A percentile compares a stretch with the other conserved stretches of the same genome.
Evolutionary conservation across 2,113 vertebrate species (phyloP).

Genomic region (Ammodytes marinus): DNA sequence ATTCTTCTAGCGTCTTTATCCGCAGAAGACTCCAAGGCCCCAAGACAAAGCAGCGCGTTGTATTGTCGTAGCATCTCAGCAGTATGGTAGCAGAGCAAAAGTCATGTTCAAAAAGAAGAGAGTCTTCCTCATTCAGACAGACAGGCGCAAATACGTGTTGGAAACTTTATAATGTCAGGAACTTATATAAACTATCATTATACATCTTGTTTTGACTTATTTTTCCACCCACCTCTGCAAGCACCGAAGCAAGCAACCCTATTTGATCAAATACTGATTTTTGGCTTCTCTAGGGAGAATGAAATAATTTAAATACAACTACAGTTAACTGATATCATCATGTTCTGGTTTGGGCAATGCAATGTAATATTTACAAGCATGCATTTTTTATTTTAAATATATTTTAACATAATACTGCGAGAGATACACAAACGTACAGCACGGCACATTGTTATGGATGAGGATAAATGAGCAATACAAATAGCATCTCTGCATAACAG

Average conservation of each 20-base stretch:
- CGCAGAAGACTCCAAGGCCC: slow-evolving; percentile 31
- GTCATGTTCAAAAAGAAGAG: slow-evolving; percentile 48
- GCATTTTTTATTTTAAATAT: not conserved
- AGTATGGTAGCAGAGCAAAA: slow-evolving; percentile 52
- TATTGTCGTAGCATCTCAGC: slow-evolving; percentile 9
- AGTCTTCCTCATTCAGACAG: slow-evolving; percentile 52
- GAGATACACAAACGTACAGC: slow-evolving; percentile 6
- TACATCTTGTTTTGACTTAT: not conserved
- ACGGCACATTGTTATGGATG: slow-evolving; percentile 3
- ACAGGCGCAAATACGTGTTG: slow-evolving; percentile 37
- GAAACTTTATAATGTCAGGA: slow-evolving; percentile 33
- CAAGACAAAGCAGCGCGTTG: slow-evolving; percentile 45
- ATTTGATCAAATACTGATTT: slow-evolving; percentile 50
- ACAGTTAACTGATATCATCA: not conserved
- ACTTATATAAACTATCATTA: slow-evolving; percentile 1
- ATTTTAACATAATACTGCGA: not conserved
- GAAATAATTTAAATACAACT: slow-evolving; percentile 6
- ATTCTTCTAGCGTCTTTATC: slow-evolving; percentile 58
- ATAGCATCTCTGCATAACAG: slow-evolving; percentile 53
- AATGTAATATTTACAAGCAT: slow-evolving; percentile 25
- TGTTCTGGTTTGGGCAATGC: slow-evolving; percentile 15
- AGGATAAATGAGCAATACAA: slow-evolving; percentile 51
- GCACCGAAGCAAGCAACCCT: slow-evolving; percentile 22
- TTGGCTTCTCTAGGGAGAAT: not conserved
- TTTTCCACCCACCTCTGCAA: slow-evolving; percentile 25